phyloP scores from a whole-genome alignment of 2,888 invertebrate species.

The Pyrrhosoma nymphula region DNA sequence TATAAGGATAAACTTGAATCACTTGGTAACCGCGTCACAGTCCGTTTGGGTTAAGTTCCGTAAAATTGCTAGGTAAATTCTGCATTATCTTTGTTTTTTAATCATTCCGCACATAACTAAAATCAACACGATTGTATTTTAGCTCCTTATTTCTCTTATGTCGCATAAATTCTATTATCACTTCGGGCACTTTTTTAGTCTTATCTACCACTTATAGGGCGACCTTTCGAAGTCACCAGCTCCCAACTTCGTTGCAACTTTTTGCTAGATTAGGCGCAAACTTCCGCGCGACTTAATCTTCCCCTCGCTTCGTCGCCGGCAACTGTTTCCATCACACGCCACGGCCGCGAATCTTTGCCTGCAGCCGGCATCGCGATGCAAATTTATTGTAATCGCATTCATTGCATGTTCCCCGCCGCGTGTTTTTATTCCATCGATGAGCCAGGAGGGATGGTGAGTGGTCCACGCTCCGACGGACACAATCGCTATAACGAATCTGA shows the following conservation, averaged over 20 bases:
- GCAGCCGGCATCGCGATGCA: conserved; percentile 7
- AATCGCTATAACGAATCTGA: background rate
- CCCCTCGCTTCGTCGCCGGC: background rate
- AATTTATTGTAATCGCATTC: conserved; percentile 63
- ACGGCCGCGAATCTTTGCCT: background rate
- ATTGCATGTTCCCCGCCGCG: background rate
- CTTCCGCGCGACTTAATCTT: background rate
- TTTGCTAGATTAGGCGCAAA: background rate
- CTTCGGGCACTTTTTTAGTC: background rate
- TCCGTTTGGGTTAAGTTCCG: too few species aligned
- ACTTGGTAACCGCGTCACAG: too few species aligned
- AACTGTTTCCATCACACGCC: background rate
- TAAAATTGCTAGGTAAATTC: too few species aligned
- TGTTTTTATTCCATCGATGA: background rate
- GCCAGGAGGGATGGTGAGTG: background rate
- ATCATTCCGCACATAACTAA: too few species aligned
- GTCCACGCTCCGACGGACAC: background rate
- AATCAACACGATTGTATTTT: too few species aligned
- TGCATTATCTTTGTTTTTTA: too few species aligned
- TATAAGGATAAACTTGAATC: too few species aligned
- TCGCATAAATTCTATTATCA: background rate
- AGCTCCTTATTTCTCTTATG: too few species aligned
- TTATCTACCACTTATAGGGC: too few species aligned
- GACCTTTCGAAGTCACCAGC: background rate
- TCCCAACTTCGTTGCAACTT: background rate